Base-by-base conservation (phyloP, 2,113 vertebrate genomes). In the Hiodon tergisus region DNA sequence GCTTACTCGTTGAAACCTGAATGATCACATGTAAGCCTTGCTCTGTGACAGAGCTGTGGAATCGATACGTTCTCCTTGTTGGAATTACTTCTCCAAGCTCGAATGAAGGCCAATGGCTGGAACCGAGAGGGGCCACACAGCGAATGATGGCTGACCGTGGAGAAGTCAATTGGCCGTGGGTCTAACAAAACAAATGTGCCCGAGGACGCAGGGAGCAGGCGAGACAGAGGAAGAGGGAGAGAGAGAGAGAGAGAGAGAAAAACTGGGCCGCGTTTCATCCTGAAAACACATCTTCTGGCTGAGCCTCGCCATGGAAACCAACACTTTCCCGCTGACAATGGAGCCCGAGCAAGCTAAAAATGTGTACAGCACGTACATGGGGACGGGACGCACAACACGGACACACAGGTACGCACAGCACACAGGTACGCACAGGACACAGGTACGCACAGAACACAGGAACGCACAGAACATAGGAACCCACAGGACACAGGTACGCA, bases 151-250 rank as follows among this genome's bases (percentile, higher is more conserved):
- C 31, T 8, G 13, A 73, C 52, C 5, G 14, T 51, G 57, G 52
- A 61, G 69, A 61, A 66, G 13, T 54, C 66, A 75, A 67, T 48
- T 63, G 66, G 63, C 66, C 31, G 66, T 77, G 50, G 69, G 31
- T 53, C 61, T 51, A 67, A 47, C 48, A 13, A 65, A 53, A 57
- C 55, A 67, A 31, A 51, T 31, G 5, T 59, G 71, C 52, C 46
- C 16, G 16, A 47, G 5, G 46, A 47, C 13, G 31, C 47, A 16
- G 4, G 51, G 47, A 13, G 68, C 6, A 9, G 51, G 31, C 5
- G n/a, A 10, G 53, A 31, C 47, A 54, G 57, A 59, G 9, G n/a
- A 4, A 52, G 47, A 48, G 68, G 60, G 46, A 51, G 46, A 67
- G 14, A 68, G 68, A 51, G 16, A 68, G 68, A 51, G 16, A 47